These are phyloP conservation scores for Plagodis dolabraria DNA, from an alignment of 2,888 invertebrate species.

Conservation along the genomic window DNA sequence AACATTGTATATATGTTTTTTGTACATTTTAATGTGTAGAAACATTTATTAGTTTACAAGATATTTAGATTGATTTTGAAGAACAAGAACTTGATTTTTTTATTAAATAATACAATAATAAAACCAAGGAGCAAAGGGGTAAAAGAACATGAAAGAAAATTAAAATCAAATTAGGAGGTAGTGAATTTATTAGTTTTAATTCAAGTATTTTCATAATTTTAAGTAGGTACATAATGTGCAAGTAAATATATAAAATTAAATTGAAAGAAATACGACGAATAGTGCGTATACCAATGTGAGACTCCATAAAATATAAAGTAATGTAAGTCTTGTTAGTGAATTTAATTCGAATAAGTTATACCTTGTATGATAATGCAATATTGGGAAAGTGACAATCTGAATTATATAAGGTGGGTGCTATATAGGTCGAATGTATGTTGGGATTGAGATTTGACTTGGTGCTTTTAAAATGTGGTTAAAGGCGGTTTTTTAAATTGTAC, in stretches of 20 bases:
- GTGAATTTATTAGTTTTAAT: conserved; percentile 10
- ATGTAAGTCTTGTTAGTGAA: conserved; percentile 4
- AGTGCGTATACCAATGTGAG: conserved; percentile 13
- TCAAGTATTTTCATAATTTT: conserved; percentile 47
- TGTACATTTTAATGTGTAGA: too few relatives aligned
- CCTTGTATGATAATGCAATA: conserved; percentile 20
- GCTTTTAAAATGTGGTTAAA: conserved; percentile 71
- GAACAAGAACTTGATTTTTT: too few relatives aligned
- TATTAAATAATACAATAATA: too few relatives aligned
- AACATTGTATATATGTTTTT: too few relatives aligned
- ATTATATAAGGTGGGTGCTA: conserved; percentile 77
- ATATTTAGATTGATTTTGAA: too few relatives aligned
- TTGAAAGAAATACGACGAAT: conserved; percentile 24
- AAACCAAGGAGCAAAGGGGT: too few relatives aligned
- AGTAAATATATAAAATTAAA: conserved; percentile 28
- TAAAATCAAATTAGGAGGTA: too few relatives aligned
- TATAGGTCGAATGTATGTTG: conserved; percentile 59
- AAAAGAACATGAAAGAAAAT: too few relatives aligned
- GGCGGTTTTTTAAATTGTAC: conserved; percentile 67
- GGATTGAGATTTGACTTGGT: conserved; percentile 62
- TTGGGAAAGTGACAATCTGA: conserved; percentile 27
- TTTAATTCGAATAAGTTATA: conserved; percentile 9
- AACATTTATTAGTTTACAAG: too few relatives aligned
- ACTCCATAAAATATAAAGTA: conserved; percentile 2
- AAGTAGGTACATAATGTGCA: conserved; percentile 54